Conservation (phyloP, 2,113 vertebrate species). For the Psilopsiagon aymara region DNA sequence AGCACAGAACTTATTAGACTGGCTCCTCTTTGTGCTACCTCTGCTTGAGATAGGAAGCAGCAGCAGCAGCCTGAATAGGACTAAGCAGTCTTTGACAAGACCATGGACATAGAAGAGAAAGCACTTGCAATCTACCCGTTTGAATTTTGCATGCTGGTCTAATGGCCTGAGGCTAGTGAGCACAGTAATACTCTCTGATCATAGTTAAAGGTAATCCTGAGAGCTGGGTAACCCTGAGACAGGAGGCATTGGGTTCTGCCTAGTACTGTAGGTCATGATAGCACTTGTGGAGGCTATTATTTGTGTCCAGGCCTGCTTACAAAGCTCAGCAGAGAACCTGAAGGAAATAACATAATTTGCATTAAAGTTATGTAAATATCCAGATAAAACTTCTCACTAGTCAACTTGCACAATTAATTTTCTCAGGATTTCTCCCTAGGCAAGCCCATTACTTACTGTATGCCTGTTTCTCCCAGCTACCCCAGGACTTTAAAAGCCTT, state of each 20-base stretch:
- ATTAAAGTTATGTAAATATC: background rate
- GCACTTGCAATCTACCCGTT: rapidly evolving
- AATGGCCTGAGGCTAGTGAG: background rate
- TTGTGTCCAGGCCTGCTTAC: background rate
- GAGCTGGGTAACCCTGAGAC: background rate
- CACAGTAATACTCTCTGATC: background rate
- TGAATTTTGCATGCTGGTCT: background rate
- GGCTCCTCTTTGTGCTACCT: rapidly evolving
- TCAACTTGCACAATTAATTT: background rate
- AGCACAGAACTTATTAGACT: background rate
- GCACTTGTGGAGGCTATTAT: background rate
- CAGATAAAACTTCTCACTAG: background rate
- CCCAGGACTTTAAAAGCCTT: background rate
- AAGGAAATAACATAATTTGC: background rate
- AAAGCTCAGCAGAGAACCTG: background rate
- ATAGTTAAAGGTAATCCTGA: background rate
- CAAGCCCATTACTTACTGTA: background rate
- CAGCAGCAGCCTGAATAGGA: background rate
- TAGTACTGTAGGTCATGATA: background rate
- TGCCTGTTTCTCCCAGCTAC: background rate
- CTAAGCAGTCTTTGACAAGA: background rate
- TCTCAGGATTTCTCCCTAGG: background rate
- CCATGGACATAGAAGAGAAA: background rate
- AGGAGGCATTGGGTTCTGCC: background rate
- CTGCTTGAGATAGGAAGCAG: background rate